Evolutionary conservation across 2,888 invertebrate species (phyloP).

Genomic region (Phengaris alcon): DNA sequence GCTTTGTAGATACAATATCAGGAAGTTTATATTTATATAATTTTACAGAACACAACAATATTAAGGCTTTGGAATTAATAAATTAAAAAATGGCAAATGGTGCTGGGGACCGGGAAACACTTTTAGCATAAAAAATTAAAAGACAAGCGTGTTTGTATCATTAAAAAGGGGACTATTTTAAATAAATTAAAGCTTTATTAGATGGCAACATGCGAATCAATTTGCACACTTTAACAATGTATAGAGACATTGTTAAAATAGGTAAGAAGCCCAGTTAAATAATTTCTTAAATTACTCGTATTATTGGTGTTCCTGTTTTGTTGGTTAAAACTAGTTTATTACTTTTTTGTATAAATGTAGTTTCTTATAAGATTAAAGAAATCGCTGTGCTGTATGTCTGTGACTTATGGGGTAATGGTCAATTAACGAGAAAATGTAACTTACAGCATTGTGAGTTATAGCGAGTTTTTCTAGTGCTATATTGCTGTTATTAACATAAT

Average conservation of each 20-base stretch:
- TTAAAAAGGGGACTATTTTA: not conserved
- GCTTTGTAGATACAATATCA: not conserved
- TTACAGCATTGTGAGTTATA: too few species aligned
- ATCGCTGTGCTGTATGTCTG: too few species aligned
- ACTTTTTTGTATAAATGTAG: too few species aligned
- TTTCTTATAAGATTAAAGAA: too few species aligned
- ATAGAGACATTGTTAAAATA: constrained; percentile 6
- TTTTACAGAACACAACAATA: constrained; percentile 26
- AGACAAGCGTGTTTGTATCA: constrained; percentile 13
- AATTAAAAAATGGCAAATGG: constrained; percentile 1
- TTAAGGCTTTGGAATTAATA: not conserved
- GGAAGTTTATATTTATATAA: not conserved
- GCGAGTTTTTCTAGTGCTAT: too few species aligned
- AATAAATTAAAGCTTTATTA: constrained; percentile 1
- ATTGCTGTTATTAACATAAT: too few species aligned
- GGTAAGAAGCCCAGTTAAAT: not conserved
- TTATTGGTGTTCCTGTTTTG: not conserved
- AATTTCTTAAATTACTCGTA: not conserved
- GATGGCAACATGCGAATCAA: constrained; percentile 14
- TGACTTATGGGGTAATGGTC: too few species aligned
- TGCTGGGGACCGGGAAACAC: constrained; percentile 10
- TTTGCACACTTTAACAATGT: not conserved
- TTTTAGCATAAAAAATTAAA: constrained; percentile 4
- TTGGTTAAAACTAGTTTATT: not conserved
- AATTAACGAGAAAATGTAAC: too few species aligned